Evolutionary conservation across 2,113 vertebrate genomes (phyloP), one percentile per base, ranked within the genome.

Genomic region (Peromyscus maniculatus): DNA sequence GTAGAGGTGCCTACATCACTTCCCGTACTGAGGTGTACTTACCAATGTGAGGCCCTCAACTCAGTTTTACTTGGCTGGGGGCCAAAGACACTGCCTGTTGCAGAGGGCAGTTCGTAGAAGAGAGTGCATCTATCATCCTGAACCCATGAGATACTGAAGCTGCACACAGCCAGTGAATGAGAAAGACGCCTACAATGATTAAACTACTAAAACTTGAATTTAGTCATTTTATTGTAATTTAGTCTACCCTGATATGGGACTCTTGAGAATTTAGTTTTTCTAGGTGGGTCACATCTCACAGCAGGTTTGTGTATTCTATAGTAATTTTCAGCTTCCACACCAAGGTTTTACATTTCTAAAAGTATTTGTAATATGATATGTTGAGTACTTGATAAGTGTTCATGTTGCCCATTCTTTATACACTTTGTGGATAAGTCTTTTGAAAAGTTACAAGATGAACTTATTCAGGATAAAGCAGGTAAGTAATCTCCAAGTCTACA

Each of bases 381-480:
- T 2, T 78, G 62, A 93, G 15, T 39, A 24, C 31, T 94, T 94
- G 43, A 26, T 6, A 92, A 91, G 33, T 71, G 12, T 15, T 24
- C 46, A 21, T 5, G 74, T 10, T 90, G 13, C 77, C 59, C 64
- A 33, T 55, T 97, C 52, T 84, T 87, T 91, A 33, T 0, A 13
- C 80, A 55, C 22, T 69, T n/a, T 57, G 21, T 75, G n/a, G 26
- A 7, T 93, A 95, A 86, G 39, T 31, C 19, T 96, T 84, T 64
- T 83, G 91, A 91, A 93, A 84, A 59, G 88, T 78, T 77, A n/a
- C 62, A 91, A 79, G 90, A 88, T 90, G 74, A 92, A 49, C 77
- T 80, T n/a, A 89, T 16, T 84, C 24, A 79, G 36, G 7, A 55
- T 84, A 86, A 84, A 92, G 57, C 26, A 49, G 39, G 21, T 89